These are phyloP conservation scores for Orycteropus afer DNA, from an alignment of 2,113 vertebrate genomes.

Conservation along the genomic window DNA sequence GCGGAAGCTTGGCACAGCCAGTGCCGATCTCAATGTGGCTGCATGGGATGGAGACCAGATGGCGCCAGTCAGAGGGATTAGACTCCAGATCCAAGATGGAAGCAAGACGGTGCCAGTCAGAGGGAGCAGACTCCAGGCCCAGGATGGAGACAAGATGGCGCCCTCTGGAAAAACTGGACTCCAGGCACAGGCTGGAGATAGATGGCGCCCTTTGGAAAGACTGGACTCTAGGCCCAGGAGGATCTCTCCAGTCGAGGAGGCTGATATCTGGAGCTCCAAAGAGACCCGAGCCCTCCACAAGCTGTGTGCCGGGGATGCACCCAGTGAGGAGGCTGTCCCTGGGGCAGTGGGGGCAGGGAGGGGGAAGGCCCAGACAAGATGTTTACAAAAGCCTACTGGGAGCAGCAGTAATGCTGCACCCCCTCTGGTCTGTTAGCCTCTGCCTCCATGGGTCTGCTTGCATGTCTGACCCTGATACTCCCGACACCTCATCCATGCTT, in stretches of 20 bases:
- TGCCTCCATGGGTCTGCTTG: neutral
- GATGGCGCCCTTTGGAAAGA: too few relatives aligned
- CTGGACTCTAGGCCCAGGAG: too few relatives aligned
- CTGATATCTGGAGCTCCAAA: neutral
- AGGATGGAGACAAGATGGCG: neutral
- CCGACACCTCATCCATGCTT: neutral
- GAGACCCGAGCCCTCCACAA: neutral
- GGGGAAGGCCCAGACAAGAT: neutral
- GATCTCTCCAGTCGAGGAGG: too few relatives aligned
- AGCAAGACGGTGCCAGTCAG: neutral
- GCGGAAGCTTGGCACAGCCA: neutral
- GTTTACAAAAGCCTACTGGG: neutral
- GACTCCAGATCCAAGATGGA: neutral
- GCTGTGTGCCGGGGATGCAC: neutral
- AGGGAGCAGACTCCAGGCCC: neutral
- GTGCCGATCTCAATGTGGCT: fast-evolving
- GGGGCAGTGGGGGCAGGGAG: neutral
- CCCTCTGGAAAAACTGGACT: too few relatives aligned
- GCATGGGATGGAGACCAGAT: too few relatives aligned
- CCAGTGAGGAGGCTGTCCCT: neutral
- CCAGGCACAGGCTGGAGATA: too few relatives aligned
- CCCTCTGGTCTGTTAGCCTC: neutral
- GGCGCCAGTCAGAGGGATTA: too few relatives aligned
- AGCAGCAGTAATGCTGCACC: neutral
- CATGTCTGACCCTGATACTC: neutral